Conservation (phyloP, 30 jellyfish, hydroid and myxozoan species). For the Nemopilema nomurai region DNA sequence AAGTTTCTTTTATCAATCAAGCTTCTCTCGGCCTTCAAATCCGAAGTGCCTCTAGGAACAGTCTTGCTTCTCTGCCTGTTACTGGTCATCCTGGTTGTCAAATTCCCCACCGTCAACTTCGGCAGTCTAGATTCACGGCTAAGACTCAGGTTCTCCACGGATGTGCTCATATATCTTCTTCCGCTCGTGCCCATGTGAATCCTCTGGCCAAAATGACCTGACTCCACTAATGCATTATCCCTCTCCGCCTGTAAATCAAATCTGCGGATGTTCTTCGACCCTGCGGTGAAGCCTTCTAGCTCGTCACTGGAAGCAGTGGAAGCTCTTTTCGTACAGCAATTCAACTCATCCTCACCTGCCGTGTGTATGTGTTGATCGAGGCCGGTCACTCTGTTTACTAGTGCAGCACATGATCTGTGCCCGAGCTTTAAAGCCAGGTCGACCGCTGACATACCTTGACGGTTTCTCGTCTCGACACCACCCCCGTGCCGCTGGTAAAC, state of each 20-base stretch:
- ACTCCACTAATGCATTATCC: not conserved
- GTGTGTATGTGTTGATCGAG: slow-evolving; percentile 1
- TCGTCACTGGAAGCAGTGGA: not conserved
- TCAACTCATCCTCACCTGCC: slow-evolving; percentile 36
- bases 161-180: slow-evolving; percentile 1
- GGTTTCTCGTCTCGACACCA: slow-evolving; percentile 41
- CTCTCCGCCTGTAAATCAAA: not conserved
- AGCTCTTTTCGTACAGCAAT: slow-evolving; percentile 18
- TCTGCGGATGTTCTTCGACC: not conserved
- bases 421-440: slow-evolving; percentile 62
- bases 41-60: slow-evolving; percentile 5
- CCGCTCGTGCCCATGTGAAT: not conserved
- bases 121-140: slow-evolving; percentile 11
- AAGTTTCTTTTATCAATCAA: not conserved
- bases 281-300: not conserved
- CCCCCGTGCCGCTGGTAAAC: slow-evolving; percentile 46
- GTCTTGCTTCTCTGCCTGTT: slow-evolving; percentile 41
- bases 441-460: slow-evolving; percentile 56
- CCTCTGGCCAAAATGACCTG: not conserved
- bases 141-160: slow-evolving; percentile 12
- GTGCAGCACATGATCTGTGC: slow-evolving; percentile 57
- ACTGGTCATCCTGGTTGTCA: slow-evolving; percentile 12
- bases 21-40: not conserved
- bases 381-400: slow-evolving; percentile 53
- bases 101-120: slow-evolving; percentile 12